Conservation (phyloP, 1,140 invertebrate species). For the Solenopsis invicta region DNA sequence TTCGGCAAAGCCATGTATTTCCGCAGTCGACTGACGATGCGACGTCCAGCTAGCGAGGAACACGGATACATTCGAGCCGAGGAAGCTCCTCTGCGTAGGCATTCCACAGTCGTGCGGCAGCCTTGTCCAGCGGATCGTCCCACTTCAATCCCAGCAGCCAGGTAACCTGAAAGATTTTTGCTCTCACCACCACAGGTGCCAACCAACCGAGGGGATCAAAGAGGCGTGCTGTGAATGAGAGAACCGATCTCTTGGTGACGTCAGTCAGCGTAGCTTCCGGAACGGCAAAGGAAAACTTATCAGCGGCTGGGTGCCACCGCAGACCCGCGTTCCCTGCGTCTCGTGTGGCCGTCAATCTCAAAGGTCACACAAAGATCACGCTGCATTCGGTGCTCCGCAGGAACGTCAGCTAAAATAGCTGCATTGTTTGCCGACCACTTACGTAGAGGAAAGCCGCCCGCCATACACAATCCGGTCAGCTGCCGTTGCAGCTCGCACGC, state of each 20-base stretch:
- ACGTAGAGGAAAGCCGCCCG: too few species aligned
- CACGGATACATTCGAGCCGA: rapidly evolving
- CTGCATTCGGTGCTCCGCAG: neutral
- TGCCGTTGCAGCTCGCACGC: too few species aligned
- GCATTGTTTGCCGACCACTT: neutral
- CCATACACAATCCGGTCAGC: too few species aligned
- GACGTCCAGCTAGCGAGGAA: neutral
- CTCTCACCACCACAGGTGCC: neutral
- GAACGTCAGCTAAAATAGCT: neutral
- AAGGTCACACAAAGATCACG: neutral
- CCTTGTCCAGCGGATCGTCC: neutral
- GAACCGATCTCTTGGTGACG: neutral
- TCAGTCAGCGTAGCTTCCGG: neutral
- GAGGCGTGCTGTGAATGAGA: neutral
- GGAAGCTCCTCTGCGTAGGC: neutral
- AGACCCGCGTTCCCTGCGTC: neutral
- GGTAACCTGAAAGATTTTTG: neutral
- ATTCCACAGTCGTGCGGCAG: neutral
- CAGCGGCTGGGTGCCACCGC: neutral
- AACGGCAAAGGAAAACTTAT: neutral
- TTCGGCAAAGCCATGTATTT: neutral
- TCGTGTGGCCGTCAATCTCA: neutral
- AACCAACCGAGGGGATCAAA: neutral
- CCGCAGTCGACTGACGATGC: too few species aligned
- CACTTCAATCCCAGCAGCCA: neutral